Base-by-base conservation (phyloP, 2,797 vertebrate species). In the Coregonus ussuriensis region DNA sequence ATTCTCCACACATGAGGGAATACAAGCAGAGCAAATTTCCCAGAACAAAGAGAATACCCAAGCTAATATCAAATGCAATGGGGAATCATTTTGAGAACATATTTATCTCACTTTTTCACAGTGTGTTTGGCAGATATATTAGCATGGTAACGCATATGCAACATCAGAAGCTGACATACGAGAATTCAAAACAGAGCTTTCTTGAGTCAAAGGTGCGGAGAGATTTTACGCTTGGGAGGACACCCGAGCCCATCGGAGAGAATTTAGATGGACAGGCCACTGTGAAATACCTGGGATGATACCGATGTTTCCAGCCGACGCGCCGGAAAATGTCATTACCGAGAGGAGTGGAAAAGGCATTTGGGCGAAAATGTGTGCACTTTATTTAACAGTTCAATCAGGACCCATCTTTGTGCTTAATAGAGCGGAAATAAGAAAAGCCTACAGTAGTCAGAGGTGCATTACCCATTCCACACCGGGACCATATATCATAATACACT, bases 331-430 rank as follows among this genome's bases (percentile, higher is more conserved):
- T 74, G 77, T 80, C 70, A 82, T 84, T 79, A 82, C 69, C 72
- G 29, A 59, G 77, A 77, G 16, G 41, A 71, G 76, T 71, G 63
- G 47, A 18, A 14, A 52, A 35, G 13, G 63, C 31, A 62, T 77
- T 37, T 65, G 65, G 29, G 15, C 54, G 71, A 74, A 82, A 79
- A 82, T 74, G 65, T 81, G 59, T 77, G 75, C 72, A 16, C 70
- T 73, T 85, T 81, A 83, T 83, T 84, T 80, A 83, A 86, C 82
- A 79, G 81, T 82, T 83, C 79, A 88, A 81, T 84, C 81, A 77
- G 62, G 54, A 14, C 70, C 71, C 37, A 76, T 74, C 73, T 76
- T 31, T 13, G 67, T 68, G 47, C 53, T 59, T 81, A 84, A 86
- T 84, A 74, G 79, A 83, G 78, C 74, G 78, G 84, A 86, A 84